These are phyloP conservation scores for Sacculina carcini DNA, from an alignment of 2,888 invertebrate genomes.

Conservation along the genomic window DNA sequence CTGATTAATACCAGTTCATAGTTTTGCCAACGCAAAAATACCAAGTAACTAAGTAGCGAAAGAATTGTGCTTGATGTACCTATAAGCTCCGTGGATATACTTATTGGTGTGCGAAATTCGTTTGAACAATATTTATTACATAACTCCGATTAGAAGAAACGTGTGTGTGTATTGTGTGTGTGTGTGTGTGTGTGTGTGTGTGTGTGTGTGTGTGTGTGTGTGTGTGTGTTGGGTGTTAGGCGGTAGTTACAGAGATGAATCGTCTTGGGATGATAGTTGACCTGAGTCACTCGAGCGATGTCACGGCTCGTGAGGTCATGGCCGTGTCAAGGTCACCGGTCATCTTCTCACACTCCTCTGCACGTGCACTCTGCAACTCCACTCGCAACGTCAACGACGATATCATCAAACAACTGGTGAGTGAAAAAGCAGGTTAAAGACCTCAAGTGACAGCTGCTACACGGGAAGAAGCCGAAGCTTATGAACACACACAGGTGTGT, in stretches of 20 bases:
- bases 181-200: not conserved
- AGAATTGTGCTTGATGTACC: too few relatives aligned
- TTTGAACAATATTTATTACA: too few relatives aligned
- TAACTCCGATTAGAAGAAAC: too few relatives aligned
- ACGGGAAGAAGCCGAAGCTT: too few relatives aligned
- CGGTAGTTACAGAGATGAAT: conserved; percentile 37
- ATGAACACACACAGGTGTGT: too few relatives aligned
- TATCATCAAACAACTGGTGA: conserved; percentile 29
- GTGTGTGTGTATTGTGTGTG: not conserved
- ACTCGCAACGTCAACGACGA: conserved; percentile 33
- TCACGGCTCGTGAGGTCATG: conserved; percentile 33
- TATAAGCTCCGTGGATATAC: too few relatives aligned
- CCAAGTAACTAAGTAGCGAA: too few relatives aligned
- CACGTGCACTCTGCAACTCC: conserved; percentile 32
- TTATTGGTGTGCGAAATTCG: too few relatives aligned
- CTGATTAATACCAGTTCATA: too few relatives aligned
- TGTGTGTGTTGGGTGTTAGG: conserved; percentile 18
- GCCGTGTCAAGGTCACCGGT: conserved; percentile 32
- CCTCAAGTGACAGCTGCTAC: too few relatives aligned
- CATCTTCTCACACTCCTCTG: conserved; percentile 36
- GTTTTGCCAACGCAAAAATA: too few relatives aligned
- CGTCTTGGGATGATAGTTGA: conserved; percentile 41
- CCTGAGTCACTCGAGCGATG: conserved; percentile 33
- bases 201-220: not conserved
- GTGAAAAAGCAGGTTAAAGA: conserved; percentile 16